A percentile compares a stretch with the other conserved stretches of the same genome.
phyloP scores from a whole-genome alignment of 2,797 vertebrate species.

The Rhabdomys pumilio region DNA sequence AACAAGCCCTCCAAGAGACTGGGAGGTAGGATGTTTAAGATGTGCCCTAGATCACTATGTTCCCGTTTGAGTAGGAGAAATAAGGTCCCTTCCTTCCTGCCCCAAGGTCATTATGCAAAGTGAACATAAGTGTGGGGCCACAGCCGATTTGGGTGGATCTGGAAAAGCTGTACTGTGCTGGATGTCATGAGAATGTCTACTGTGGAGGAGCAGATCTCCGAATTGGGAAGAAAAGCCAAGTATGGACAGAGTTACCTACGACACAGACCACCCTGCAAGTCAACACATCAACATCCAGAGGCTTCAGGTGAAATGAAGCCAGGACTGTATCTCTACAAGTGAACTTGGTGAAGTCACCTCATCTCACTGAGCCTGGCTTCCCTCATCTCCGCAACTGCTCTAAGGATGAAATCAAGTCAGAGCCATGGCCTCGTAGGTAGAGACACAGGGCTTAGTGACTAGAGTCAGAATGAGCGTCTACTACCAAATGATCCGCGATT shows the following conservation, averaged over 20 bases:
- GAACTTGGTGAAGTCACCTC: background rate
- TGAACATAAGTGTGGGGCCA: background rate
- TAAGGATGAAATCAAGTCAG: background rate
- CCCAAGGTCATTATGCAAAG: background rate
- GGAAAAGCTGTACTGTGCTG: background rate
- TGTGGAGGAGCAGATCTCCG: too few relatives aligned
- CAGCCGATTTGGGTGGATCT: background rate
- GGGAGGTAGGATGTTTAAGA: background rate
- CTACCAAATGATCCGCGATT: background rate
- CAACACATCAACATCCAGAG: background rate
- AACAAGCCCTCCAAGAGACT: background rate
- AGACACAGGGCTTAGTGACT: background rate
- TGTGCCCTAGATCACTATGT: background rate
- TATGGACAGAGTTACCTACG: background rate
- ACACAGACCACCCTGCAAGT: background rate
- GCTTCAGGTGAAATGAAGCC: background rate
- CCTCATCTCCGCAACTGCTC: background rate
- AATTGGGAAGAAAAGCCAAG: background rate
- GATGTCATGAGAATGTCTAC: background rate
- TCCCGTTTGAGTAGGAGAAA: background rate
- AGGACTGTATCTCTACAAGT: too few relatives aligned
- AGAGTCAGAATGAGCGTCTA: background rate
- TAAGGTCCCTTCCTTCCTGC: background rate
- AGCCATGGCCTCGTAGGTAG: background rate
- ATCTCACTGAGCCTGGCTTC: background rate